Evolutionary conservation across 2,797 vertebrate genomes (phyloP), one percentile per base, ranked within the genome.

Genomic region (Monodelphis domestica): DNA sequence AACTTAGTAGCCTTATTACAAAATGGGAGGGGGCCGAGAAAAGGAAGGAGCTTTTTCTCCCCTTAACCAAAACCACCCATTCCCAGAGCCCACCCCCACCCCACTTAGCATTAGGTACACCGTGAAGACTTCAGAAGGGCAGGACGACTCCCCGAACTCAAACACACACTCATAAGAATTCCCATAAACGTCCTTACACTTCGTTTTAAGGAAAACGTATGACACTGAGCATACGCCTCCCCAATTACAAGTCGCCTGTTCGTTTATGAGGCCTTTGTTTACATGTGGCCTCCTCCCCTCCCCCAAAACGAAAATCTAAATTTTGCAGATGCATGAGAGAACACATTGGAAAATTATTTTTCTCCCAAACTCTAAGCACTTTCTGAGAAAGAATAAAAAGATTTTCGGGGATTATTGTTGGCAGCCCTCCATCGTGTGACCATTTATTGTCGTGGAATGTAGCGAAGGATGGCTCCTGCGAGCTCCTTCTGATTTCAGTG

Each of bases 401-500:
- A n/a, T n/a, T 38, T 78, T 38, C 24, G 11, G 84, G 91, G 93
- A 93, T 63, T 50, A 5, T 5, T 93, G 87, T 50, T 93, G 96
- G 94, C 96, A 92, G 45, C 10, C 94, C 91, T 98, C 95, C 94
- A 92, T 33, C n/a, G 70, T 55, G 55, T 94, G 92, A 52, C 88
- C 96, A 56, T 91, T 97, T 95, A 92, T 51, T 96, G 97, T 95
- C 97, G 90, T 93, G 97, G 95, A 97, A 97, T 96, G 91, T 63
- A 89, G 96, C 93, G 96, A 95, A 95, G 94, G 95, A 96, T 5
- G 1, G 95, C 55, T 96, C 94, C 95, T 12, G 95, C 90, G 55
- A 96, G 95, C 97, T 97, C 93, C 96, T 98, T 98, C 98, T 98
- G 97, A 98, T 98, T 98, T 97, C 29, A 54, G 95, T 97, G 96